Evolutionary conservation across 2,797 vertebrate genomes (phyloP).

Genomic region (Aldrovandia affinis): DNA sequence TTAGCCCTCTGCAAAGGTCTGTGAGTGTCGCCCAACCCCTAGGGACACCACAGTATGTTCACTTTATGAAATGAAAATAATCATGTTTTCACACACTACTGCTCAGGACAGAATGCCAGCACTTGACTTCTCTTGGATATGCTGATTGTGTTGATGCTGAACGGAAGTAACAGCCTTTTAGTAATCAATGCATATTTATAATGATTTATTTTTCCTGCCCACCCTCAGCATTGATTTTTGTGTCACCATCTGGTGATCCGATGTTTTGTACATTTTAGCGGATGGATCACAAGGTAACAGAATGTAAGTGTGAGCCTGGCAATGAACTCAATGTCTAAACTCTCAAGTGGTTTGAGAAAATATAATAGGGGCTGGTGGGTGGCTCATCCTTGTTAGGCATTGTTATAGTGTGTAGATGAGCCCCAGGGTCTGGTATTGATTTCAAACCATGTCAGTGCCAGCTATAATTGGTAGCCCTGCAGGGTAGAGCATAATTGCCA

Average conservation of each 20-base stretch:
- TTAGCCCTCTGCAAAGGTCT: no score
- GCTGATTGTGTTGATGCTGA: neutral
- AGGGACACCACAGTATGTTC: no score
- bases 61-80: neutral
- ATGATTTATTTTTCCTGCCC: conserved; percentile 58
- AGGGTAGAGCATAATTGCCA: no score
- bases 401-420: no score
- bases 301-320: neutral
- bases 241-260: conserved; percentile 49
- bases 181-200: conserved; percentile 69
- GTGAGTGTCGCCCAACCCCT: no score
- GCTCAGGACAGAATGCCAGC: neutral
- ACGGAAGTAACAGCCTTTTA: conserved; percentile 46
- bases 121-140: neutral
- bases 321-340: conserved; percentile 9
- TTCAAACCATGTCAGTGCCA: no score
- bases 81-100: neutral
- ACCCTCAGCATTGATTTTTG: conserved; percentile 61
- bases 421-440: no score
- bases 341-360: neutral
- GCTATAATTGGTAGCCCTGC: no score
- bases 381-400: no score
- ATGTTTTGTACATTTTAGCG: conserved; percentile 17
- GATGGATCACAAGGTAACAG: conserved; percentile 11
- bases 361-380: no score